Conservation (phyloP, 2,888 invertebrate genomes). For the Eupithecia vulgata region DNA sequence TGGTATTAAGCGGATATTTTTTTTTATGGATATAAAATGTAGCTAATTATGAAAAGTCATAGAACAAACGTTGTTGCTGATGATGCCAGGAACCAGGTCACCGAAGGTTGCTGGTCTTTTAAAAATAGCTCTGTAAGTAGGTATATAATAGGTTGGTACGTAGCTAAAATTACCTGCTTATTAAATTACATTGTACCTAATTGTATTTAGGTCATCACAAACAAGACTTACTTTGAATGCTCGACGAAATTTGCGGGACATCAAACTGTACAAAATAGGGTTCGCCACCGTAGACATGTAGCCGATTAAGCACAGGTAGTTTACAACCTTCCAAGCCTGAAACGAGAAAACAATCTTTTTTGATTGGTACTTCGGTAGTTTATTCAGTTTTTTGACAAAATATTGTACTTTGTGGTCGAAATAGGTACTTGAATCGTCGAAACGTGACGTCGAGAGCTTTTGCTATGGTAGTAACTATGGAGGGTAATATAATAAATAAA, state of each 20-base stretch:
- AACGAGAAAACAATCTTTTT: slow-evolving; percentile 22
- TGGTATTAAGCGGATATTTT: too few species aligned
- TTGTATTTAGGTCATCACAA: neutral
- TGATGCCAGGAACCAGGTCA: too few species aligned
- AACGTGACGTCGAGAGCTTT: slow-evolving; percentile 3
- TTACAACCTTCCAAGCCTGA: slow-evolving; percentile 71
- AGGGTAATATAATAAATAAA: too few species aligned
- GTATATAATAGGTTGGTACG: too few species aligned
- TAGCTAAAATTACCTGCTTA: too few species aligned
- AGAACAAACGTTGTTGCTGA: too few species aligned
- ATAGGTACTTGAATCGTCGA: neutral
- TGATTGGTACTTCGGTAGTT: neutral
- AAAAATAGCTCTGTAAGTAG: too few species aligned
- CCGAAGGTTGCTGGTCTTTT: too few species aligned
- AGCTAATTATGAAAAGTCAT: too few species aligned
- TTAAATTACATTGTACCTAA: too few species aligned
- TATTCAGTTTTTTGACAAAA: neutral
- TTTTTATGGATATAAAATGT: too few species aligned
- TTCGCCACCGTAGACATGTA: slow-evolving; percentile 74
- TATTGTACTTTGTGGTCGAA: neutral
- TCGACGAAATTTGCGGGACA: slow-evolving; percentile 74
- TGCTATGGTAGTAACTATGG: too few species aligned
- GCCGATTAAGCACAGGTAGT: slow-evolving; percentile 69
- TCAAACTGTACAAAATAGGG: slow-evolving; percentile 75
- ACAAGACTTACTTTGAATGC: slow-evolving; percentile 69